Base-by-base conservation (phyloP, 2,113 vertebrate species). In the Acanthochromis polyacanthus region DNA sequence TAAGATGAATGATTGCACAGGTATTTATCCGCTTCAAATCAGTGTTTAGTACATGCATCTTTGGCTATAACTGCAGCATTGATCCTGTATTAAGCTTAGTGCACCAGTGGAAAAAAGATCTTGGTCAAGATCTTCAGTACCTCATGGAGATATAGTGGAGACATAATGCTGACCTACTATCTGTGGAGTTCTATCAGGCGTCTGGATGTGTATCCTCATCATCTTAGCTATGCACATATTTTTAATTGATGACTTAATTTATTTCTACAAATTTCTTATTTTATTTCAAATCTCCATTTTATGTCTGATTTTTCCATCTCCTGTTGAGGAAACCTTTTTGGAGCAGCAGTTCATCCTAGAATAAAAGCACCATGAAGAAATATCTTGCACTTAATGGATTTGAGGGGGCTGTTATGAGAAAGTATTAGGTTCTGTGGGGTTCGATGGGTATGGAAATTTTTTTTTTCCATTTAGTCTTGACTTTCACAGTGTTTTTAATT, bases 401-500 rank as follows among this genome's bases (percentile, higher is more conserved):
- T 76, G 19, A 25, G 9, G 16, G 25, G 22, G 36, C 28, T 73
- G 60, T 61, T 74, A 28, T 87, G 69, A 81, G 36, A 71, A 61
- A 10, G 65, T 58, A 70, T 83, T 32, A 58, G 1, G 45, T 55
- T 70, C 28, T 69, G 28, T 60, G 69, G 25, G 23, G 62, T 66
- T 45, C 81, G 71, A 75, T 52, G 43, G 74, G 48, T 40, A 51
- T 4, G 11, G 4, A 5, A 32, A 25, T 59, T 32, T 59, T 66
- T 32, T 12, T 32, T 71, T 56, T 10, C 9, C 4, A 2, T 40
- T 58, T 10, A 17, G 57, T 32, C 30, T 10, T 48, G 63, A 67
- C 73, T 7, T 48, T 62, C 25, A 12, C 11, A 43, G 40, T 65
- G 55, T 60, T 82, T 88, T 68, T 78, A 68, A 80, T 75, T 53